phyloP scores from a whole-genome alignment of 2,888 invertebrate species.

The Drosophila melanosoma region DNA sequence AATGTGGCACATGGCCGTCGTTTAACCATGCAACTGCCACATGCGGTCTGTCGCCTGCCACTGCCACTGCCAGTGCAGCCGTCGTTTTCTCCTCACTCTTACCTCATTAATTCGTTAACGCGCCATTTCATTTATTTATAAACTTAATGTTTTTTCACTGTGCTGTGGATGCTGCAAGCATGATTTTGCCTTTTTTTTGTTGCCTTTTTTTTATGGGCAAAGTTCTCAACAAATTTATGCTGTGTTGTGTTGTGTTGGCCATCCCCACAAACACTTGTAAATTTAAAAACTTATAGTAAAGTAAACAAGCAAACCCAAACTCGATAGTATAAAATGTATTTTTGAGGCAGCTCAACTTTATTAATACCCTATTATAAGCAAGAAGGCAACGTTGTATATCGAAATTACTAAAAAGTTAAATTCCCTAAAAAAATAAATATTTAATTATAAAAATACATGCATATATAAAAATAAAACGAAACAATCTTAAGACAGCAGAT shows the following conservation, averaged over 20 bases:
- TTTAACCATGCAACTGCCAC: slow-evolving; percentile 36
- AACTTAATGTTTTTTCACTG: slow-evolving; percentile 14
- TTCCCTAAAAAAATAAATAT: no score
- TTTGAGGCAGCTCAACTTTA: not conserved
- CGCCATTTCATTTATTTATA: slow-evolving; percentile 49
- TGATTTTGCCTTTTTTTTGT: slow-evolving; percentile 6
- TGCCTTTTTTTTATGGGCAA: not conserved
- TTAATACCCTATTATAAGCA: slow-evolving; percentile 9
- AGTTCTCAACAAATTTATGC: slow-evolving; percentile 22
- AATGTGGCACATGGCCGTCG: slow-evolving; percentile 55
- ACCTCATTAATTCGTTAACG: slow-evolving; percentile 73
- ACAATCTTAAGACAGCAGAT: not conserved
- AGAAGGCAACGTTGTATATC: no score
- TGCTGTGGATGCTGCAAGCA: slow-evolving; percentile 14
- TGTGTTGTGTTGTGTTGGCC: slow-evolving; percentile 3
- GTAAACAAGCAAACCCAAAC: slow-evolving; percentile 8
- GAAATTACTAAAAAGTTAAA: not conserved
- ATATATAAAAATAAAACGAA: not conserved
- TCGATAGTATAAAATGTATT: not conserved
- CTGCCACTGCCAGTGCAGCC: not conserved
- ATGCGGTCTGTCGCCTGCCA: slow-evolving; percentile 1
- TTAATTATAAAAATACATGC: not conserved
- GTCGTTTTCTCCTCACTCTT: not conserved
- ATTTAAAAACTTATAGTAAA: slow-evolving; percentile 26
- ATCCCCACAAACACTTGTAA: slow-evolving; percentile 35